phyloP scores from a whole-genome alignment of 2,888 invertebrate species.

The Platypus cylindrus region DNA sequence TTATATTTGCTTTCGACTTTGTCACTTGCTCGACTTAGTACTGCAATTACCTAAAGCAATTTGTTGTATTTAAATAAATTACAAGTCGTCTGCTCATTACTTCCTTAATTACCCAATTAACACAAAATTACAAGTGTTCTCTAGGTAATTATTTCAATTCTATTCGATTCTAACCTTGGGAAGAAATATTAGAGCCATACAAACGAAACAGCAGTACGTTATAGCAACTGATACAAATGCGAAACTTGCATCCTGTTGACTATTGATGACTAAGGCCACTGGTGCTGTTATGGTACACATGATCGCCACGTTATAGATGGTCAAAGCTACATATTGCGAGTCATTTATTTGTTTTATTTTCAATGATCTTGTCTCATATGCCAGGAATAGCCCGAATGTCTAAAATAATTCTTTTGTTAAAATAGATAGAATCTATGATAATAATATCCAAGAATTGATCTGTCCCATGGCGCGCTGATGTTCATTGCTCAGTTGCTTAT shows the following conservation, averaged over 20 bases:
- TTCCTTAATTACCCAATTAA: too few relatives aligned
- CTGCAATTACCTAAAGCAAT: constrained; percentile 64
- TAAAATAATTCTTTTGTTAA: too few relatives aligned
- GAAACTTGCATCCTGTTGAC: constrained; percentile 95
- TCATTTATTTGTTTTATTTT: constrained; percentile 97
- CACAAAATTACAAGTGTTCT: too few relatives aligned
- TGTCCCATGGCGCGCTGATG: too few relatives aligned
- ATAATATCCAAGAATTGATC: too few relatives aligned
- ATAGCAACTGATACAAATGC: constrained; percentile 94
- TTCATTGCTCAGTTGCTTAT: too few relatives aligned
- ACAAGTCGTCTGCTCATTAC: too few relatives aligned
- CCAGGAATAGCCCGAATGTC: constrained; percentile 93
- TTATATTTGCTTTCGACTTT: constrained; percentile 80
- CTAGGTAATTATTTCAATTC: not conserved
- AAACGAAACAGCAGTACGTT: constrained; percentile 94
- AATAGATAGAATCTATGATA: too few relatives aligned
- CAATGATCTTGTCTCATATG: constrained; percentile 95
- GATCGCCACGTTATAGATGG: constrained; percentile 98
- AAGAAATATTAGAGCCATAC: constrained; percentile 96
- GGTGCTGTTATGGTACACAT: constrained; percentile 96
- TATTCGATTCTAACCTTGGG: constrained; percentile 62
- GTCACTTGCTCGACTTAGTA: constrained; percentile 78
- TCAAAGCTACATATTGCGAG: constrained; percentile 96
- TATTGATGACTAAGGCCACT: constrained; percentile 91
- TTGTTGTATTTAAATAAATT: not conserved